These are phyloP conservation scores for Vanessa atalanta DNA, from an alignment of 1,140 invertebrate genomes.

Conservation along the genomic window DNA sequence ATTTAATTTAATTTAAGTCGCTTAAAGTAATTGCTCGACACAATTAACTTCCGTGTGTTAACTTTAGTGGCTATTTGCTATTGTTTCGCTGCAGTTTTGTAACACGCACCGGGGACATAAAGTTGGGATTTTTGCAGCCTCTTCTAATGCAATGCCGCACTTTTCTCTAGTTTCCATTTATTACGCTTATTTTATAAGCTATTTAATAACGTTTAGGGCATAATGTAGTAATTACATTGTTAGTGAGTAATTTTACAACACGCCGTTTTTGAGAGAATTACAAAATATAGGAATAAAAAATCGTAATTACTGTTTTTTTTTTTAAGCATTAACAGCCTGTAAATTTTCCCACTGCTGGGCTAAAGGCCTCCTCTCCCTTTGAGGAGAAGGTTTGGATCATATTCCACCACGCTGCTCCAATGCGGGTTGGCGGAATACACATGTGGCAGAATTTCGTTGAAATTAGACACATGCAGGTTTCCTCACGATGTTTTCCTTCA, in stretches of 20 bases:
- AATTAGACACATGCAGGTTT: no score
- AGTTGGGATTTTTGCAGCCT: slow-evolving; percentile 51
- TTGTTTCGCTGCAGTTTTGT: slow-evolving; percentile 46
- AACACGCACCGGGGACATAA: slow-evolving; percentile 50
- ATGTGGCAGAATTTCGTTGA: no score
- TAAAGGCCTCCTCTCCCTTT: no score
- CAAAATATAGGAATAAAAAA: no score
- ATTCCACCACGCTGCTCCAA: no score
- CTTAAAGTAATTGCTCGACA: not conserved
- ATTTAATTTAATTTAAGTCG: not conserved
- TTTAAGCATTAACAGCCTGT: no score
- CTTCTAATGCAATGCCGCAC: slow-evolving; percentile 34
- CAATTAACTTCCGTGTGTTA: slow-evolving; percentile 29
- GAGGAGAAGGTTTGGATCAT: no score
- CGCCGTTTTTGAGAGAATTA: no score
- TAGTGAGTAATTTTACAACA: not conserved
- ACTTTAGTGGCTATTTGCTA: slow-evolving; percentile 38
- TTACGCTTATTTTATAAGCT: not conserved
- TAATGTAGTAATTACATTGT: slow-evolving; percentile 1
- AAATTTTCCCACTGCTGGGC: no score
- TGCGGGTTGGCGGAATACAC: no score
- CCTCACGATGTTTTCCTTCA: no score
- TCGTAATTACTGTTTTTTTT: no score
- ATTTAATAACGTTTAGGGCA: slow-evolving; percentile 13
- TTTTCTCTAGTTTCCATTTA: slow-evolving; percentile 24